Evolutionary conservation across 2,888 invertebrate genomes (phyloP).

Genomic region (Diaphora mendica): DNA sequence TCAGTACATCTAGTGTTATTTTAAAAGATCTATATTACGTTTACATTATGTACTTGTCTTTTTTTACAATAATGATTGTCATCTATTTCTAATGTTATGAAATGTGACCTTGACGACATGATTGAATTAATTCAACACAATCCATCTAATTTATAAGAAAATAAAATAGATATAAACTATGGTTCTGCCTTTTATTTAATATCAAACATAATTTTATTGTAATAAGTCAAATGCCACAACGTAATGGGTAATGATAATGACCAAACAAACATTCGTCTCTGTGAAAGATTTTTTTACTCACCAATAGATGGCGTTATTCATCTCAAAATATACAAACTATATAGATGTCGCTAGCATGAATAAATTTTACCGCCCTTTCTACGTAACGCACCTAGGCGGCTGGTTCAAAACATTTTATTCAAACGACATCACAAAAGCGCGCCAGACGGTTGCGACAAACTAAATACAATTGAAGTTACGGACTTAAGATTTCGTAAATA

Average conservation of each 20-base stretch:
- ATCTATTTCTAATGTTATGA: conserved; percentile 22
- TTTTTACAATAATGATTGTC: conserved; percentile 21
- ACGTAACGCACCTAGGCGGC: conserved; percentile 68
- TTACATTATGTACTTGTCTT: conserved; percentile 29
- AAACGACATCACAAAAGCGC: conserved; percentile 81
- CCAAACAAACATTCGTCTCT: too few species aligned
- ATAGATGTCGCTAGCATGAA: conserved; percentile 62
- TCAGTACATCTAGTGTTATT: conserved; percentile 21
- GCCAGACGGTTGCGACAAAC: conserved; percentile 66
- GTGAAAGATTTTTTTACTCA: conserved; percentile 50
- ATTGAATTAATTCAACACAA: conserved; percentile 32
- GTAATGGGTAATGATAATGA: too few species aligned
- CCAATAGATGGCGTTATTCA: conserved; percentile 62
- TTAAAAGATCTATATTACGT: conserved; percentile 17
- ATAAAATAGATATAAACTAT: conserved; percentile 29
- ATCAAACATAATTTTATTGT: background rate
- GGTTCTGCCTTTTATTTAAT: conserved; percentile 8
- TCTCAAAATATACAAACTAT: background rate
- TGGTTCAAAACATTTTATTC: conserved; percentile 77
- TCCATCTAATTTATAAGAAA: conserved; percentile 22
- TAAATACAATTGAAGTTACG: conserved; percentile 31
- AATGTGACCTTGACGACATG: conserved; percentile 21
- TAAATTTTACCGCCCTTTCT: conserved; percentile 49
- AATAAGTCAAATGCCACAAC: background rate
- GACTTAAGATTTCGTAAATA: conserved; percentile 4